Percentiles rank a stretch among this genome's conserved stretches.
Evolutionary conservation across 2,888 invertebrate species (phyloP).

Genomic region (Hirudinaria manillensis): DNA sequence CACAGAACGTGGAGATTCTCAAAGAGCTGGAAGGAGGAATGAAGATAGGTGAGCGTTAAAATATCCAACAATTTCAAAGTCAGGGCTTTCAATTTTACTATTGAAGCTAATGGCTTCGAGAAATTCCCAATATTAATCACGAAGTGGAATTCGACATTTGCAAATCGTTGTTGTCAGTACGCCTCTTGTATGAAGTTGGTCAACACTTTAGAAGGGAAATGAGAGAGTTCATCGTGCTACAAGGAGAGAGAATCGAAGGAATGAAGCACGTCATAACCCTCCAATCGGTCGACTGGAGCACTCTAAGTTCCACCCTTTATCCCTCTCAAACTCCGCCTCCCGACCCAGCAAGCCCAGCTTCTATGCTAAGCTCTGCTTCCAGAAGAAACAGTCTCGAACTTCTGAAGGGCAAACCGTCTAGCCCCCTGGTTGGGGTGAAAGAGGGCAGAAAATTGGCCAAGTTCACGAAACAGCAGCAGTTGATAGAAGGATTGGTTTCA

Average conservation of each 20-base stretch:
- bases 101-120: no score
- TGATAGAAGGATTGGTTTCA: not conserved
- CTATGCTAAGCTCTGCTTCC: not conserved
- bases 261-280: slow-evolving; percentile 30
- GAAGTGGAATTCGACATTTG: no score
- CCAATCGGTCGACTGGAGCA: slow-evolving; percentile 24
- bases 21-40: slow-evolving; percentile 13
- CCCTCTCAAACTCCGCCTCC: not conserved
- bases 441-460: not conserved
- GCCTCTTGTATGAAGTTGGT: slow-evolving; percentile 22
- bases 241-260: slow-evolving; percentile 29
- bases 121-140: no score
- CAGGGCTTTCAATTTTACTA: no score
- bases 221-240: slow-evolving; percentile 20
- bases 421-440: not conserved
- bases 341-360: not conserved
- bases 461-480: not conserved
- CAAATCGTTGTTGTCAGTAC: not conserved
- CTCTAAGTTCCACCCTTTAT: slow-evolving; percentile 1
- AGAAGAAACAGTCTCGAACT: not conserved
- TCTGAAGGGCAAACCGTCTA: no score
- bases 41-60: slow-evolving; percentile 18
- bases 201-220: slow-evolving; percentile 23
- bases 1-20: slow-evolving; percentile 22
- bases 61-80: not conserved